Conservation (phyloP, 1,140 invertebrate species). For the Palaemon carinicauda region DNA sequence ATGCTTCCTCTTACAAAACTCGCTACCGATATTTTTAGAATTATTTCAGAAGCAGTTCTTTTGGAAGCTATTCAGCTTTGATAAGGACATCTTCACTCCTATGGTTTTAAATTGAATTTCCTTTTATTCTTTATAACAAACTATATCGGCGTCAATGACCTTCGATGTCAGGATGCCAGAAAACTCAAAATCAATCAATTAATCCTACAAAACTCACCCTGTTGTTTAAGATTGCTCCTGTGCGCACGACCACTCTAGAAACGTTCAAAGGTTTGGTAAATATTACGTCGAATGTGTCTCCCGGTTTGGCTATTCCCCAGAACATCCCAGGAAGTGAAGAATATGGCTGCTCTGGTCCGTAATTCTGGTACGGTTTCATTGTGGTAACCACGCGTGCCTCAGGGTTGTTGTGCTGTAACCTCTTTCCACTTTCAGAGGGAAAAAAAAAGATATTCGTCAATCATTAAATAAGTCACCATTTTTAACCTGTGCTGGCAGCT, state of each 20-base stretch:
- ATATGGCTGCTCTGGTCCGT: constrained; percentile 54
- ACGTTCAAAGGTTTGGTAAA: constrained; percentile 45
- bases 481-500: no score
- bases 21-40: no score
- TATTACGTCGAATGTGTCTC: constrained; percentile 58
- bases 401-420: constrained; percentile 58
- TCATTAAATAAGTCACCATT: neutral
- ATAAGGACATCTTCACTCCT: no score
- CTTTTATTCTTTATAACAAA: no score
- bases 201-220: constrained; percentile 35
- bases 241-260: constrained; percentile 46
- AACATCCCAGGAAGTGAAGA: constrained; percentile 60
- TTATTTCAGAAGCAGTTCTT: no score
- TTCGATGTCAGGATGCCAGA: no score
- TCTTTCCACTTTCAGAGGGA: constrained; percentile 37
- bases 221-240: constrained; percentile 53
- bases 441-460: neutral
- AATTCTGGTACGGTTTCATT: constrained; percentile 56
- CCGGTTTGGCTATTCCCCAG: constrained; percentile 57
- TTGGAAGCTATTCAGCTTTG: no score
- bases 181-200: no score
- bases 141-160: no score
- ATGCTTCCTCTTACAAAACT: no score
- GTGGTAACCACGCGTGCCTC: constrained; percentile 58
- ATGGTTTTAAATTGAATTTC: no score